Base-by-base conservation (phyloP, 2,797 vertebrate genomes). In the Denticeps clupeoides region DNA sequence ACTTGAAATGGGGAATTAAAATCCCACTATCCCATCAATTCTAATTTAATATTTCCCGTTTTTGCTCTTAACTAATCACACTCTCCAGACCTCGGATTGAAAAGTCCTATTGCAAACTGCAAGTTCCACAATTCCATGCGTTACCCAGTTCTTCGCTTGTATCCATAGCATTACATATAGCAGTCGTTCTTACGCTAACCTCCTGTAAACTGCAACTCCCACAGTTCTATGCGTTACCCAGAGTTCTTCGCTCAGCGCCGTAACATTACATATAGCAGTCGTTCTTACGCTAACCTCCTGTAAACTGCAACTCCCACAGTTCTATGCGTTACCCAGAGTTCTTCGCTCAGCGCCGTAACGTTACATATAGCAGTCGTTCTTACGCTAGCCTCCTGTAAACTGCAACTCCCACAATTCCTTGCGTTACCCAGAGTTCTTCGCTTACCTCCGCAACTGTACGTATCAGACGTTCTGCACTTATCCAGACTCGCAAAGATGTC, bases 401-500 rank as follows among this genome's bases (percentile, higher is more conserved):
- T 49, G 38, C 56, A 58, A 53, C 15, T 44, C 56, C 56, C 56
- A 58, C n/a, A 31, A 48, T 1, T n/a, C 6, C 50, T 27, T 1
- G 13, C 22, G 1, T 2, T 12, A 27, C 22, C 3, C 12, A 8
- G 4, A 8, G 23, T 42, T 46, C 51, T 51, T 37, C 49, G 37
- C 8, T 9, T 21, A 21, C 41, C 28, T 8, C 11, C 37, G 42
- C 28, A 13, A 28, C 13, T 9, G 47, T 26, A 31, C 11, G 3
- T n/a, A 21, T 22, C 9, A 3, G 18, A 26, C 22, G 4, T 7
- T 10, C 15, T 35, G 7, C 1, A n/a, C n/a, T n/a, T n/a, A n/a
- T n/a, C n/a, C n/a, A 15, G 32, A 15, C 9, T 22, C 12, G 4
- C 4, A 47, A 58, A 53, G n/a, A 75, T 75, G 72, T 61, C 65